Conservation (phyloP, 2,797 vertebrate genomes). For the Cyprinodon diabolis region DNA sequence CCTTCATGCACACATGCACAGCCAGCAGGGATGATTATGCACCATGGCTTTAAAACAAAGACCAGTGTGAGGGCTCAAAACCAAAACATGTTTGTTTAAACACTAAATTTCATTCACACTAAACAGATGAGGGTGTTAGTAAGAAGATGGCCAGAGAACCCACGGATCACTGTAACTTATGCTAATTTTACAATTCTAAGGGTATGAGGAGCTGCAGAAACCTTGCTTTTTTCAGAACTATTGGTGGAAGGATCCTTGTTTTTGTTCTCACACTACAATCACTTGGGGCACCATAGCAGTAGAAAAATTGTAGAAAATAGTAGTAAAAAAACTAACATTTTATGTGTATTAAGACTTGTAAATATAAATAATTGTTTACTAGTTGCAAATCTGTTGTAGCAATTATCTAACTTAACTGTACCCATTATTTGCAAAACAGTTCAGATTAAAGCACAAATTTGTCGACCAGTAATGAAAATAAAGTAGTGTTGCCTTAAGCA, state of each 20-base stretch:
- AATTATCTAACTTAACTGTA: too few relatives aligned
- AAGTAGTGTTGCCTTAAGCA: too few relatives aligned
- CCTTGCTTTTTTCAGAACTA: background rate
- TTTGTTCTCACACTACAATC: background rate
- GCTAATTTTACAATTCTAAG: constrained; percentile 9
- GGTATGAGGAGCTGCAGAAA: background rate
- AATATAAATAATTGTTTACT: background rate
- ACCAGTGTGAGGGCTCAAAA: background rate
- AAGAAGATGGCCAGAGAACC: constrained; percentile 10
- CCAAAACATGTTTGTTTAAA: background rate
- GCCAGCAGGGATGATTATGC: constrained; percentile 27
- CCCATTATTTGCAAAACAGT: too few relatives aligned
- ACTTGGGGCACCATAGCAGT: background rate
- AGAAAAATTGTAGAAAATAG: background rate
- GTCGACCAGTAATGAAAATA: too few relatives aligned
- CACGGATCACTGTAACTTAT: background rate
- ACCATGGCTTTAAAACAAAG: constrained; percentile 18
- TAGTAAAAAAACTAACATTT: background rate
- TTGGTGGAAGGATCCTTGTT: background rate
- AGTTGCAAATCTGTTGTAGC: too few relatives aligned
- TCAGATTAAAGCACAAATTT: too few relatives aligned
- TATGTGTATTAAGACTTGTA: background rate
- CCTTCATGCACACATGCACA: constrained; percentile 42
- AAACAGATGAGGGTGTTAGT: background rate
- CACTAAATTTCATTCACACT: background rate